Conservation (phyloP, 2,888 invertebrate genomes). For the Diabrotica balteata region DNA sequence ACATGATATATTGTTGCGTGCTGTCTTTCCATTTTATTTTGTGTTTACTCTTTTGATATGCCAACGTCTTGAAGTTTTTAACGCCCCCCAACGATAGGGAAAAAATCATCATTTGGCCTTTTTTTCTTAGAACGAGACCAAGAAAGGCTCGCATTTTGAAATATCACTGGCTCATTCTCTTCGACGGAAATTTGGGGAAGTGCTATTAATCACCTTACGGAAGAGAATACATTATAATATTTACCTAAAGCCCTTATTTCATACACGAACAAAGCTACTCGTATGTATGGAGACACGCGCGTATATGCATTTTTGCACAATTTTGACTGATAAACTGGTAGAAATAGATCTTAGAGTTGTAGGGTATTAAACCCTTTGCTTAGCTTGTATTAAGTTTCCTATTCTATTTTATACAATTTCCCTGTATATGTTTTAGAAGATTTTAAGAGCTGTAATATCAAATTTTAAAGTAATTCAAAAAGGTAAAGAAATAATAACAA, state of each 20-base stretch:
- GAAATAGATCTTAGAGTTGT: too few species aligned
- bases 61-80: constrained; percentile 10
- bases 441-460: too few species aligned
- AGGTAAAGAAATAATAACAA: too few species aligned
- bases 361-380: too few species aligned
- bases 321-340: background rate
- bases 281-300: background rate
- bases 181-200: constrained; percentile 16
- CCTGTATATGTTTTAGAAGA: too few species aligned
- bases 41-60: constrained; percentile 16
- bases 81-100: constrained; percentile 11
- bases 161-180: constrained; percentile 17
- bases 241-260: background rate
- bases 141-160: constrained; percentile 19
- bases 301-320: background rate
- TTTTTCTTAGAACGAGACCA: constrained; percentile 20
- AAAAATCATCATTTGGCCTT: constrained; percentile 28
- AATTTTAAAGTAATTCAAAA: too few species aligned
- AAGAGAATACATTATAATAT: constrained; percentile 9
- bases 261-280: background rate
- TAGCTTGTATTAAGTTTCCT: too few species aligned
- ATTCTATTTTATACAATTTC: too few species aligned
- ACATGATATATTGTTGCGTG: constrained; percentile 19
- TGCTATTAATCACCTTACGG: constrained; percentile 8
- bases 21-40: constrained; percentile 10